Evolutionary conservation across 37 sponge, comb jelly and placozoan genomes (phyloP).

Genomic region (Axinella damicornis): DNA sequence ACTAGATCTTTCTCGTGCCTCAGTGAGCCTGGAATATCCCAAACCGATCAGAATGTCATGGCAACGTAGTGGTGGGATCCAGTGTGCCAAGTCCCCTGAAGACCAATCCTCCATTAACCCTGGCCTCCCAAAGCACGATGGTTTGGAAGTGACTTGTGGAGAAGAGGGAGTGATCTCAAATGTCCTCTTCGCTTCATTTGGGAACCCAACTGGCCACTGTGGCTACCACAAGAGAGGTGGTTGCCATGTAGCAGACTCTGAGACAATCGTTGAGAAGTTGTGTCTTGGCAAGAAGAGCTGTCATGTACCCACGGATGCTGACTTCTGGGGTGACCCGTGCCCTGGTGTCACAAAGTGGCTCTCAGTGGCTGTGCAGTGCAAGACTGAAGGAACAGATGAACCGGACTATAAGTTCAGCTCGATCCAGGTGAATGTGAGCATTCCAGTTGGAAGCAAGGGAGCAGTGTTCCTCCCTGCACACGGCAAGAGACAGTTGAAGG

Average conservation of each 20-base stretch:
- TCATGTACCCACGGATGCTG: conserved; percentile 37
- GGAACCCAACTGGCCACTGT: conserved; percentile 42
- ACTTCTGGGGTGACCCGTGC: conserved; percentile 40
- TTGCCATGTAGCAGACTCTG: conserved; percentile 27
- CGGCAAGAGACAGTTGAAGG: conserved; percentile 18
- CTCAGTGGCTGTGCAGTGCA: conserved; percentile 32
- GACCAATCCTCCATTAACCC: conserved; percentile 14
- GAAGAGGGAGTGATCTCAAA: conserved; percentile 25
- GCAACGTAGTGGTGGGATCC: conserved; percentile 50
- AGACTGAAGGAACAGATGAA: neutral
- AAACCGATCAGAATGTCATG: conserved; percentile 48
- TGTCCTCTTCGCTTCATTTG: conserved; percentile 46
- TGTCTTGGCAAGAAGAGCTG: conserved; percentile 30
- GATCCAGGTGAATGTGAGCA: conserved; percentile 15
- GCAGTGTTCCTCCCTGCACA: conserved; percentile 35
- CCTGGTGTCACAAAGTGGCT: conserved; percentile 25
- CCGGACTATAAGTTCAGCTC: conserved; percentile 13
- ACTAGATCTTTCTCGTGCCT: conserved; percentile 39
- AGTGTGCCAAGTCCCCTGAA: conserved; percentile 57
- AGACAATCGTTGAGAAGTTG: conserved; percentile 9
- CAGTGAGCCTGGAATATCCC: conserved; percentile 39
- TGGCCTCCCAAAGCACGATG: conserved; percentile 15
- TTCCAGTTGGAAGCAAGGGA: conserved; percentile 40
- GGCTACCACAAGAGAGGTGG: conserved; percentile 24
- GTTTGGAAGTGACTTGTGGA: conserved; percentile 28